Percentiles rank a stretch among this genome's conserved stretches.
Conservation (phyloP, 2,888 invertebrate species). For the Dicycla oo region DNA sequence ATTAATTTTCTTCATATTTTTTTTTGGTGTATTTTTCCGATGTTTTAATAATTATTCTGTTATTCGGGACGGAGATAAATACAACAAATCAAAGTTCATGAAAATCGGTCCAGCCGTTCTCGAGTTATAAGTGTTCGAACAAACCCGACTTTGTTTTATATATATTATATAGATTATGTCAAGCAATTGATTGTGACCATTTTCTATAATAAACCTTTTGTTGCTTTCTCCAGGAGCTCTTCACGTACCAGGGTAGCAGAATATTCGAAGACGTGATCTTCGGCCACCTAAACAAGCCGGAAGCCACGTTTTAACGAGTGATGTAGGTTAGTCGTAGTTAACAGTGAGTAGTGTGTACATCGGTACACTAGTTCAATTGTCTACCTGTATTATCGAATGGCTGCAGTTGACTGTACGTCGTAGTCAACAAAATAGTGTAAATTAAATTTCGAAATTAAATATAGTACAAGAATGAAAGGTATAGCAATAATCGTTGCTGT, state of each 20-base stretch:
- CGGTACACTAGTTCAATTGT: slow-evolving; percentile 69
- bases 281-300: slow-evolving; percentile 53
- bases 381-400: slow-evolving; percentile 56
- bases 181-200: background rate
- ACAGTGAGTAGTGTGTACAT: slow-evolving; percentile 65
- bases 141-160: too few species aligned
- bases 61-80: too few species aligned
- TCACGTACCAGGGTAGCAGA: slow-evolving; percentile 78
- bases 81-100: too few species aligned
- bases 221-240: slow-evolving; percentile 66
- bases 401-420: slow-evolving; percentile 34
- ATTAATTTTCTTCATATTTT: too few species aligned
- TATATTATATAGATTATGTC: too few species aligned
- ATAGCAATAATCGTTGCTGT: slow-evolving; percentile 62
- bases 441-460: slow-evolving; percentile 47
- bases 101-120: too few species aligned
- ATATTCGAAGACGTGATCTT: slow-evolving; percentile 67
- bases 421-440: slow-evolving; percentile 48
- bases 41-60: too few species aligned
- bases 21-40: too few species aligned
- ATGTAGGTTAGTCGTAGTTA: slow-evolving; percentile 77
- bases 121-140: too few species aligned
- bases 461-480: slow-evolving; percentile 56
- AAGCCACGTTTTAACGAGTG: slow-evolving; percentile 68
- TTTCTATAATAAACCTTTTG: background rate